A percentile compares a stretch with the other conserved stretches of the same genome.
phyloP scores from a whole-genome alignment of 2,113 vertebrate genomes.

The Otolemur garnettii region DNA sequence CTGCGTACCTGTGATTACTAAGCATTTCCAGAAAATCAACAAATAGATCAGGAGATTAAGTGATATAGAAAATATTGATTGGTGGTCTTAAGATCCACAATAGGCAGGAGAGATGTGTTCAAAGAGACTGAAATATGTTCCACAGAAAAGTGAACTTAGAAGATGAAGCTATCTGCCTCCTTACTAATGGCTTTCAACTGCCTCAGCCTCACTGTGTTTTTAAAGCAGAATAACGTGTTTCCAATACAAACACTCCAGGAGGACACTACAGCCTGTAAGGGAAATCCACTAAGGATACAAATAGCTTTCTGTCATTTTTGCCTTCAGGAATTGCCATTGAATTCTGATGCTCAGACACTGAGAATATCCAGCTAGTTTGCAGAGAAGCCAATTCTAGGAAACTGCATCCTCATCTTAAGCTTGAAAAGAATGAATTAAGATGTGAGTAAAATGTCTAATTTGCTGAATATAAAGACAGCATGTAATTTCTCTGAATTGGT shows the following conservation, averaged over 20 bases:
- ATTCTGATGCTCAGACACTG: background rate
- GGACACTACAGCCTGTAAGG: background rate
- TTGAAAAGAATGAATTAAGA: background rate
- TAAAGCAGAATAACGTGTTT: constrained; percentile 34
- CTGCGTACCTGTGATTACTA: constrained; percentile 1
- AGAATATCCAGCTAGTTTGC: background rate
- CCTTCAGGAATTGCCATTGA: background rate
- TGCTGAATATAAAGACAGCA: constrained; percentile 3
- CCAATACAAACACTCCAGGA: background rate
- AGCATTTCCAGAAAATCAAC: constrained; percentile 42
- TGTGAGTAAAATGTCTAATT: background rate
- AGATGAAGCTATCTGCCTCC: background rate
- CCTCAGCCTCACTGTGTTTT: background rate
- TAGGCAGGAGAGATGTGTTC: constrained; percentile 16
- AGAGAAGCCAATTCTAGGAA: background rate
- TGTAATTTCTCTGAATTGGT: background rate
- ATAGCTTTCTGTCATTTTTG: background rate
- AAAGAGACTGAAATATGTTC: background rate
- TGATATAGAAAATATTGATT: constrained; percentile 53
- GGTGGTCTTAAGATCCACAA: background rate
- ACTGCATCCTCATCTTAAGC: background rate
- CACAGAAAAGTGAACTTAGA: constrained; percentile 17
- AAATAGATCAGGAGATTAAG: constrained; percentile 38
- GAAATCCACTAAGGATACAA: background rate
- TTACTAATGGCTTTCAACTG: constrained; percentile 36